These are phyloP conservation scores for Dusona sp. DNA, from an alignment of 2,888 invertebrate genomes.

Conservation along the genomic window DNA sequence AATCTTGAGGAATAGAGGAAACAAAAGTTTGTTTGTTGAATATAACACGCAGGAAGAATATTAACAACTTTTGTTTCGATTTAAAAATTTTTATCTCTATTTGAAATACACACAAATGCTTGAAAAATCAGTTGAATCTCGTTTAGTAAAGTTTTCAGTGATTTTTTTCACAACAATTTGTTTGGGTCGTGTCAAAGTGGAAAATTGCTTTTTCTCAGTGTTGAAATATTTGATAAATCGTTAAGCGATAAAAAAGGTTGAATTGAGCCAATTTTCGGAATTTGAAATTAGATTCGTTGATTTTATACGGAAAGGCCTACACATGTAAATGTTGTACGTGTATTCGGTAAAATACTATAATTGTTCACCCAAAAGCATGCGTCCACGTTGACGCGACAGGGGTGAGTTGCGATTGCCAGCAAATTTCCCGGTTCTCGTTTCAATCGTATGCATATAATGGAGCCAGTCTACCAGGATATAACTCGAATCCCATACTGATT, in stretches of 20 bases:
- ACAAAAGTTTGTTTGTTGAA: too few species aligned
- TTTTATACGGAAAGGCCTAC: not conserved
- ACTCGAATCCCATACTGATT: conserved; percentile 37
- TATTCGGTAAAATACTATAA: conserved; percentile 39
- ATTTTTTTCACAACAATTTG: too few species aligned
- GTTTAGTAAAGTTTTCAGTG: too few species aligned
- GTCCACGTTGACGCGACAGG: conserved; percentile 36
- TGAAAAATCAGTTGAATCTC: too few species aligned
- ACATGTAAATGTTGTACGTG: not conserved
- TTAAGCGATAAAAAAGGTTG: not conserved
- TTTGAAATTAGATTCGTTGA: not conserved
- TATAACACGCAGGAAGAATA: too few species aligned
- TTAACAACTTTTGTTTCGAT: too few species aligned
- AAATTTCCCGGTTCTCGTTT: conserved; percentile 28
- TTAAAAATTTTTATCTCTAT: too few species aligned
- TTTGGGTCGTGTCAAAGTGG: too few species aligned
- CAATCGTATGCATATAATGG: conserved; percentile 20
- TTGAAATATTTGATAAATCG: too few species aligned
- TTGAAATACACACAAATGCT: too few species aligned
- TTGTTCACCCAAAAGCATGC: conserved; percentile 6
- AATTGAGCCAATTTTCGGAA: not conserved
- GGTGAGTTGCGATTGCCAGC: conserved; percentile 36
- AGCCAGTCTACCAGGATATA: conserved; percentile 4
- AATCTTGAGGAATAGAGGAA: too few species aligned
- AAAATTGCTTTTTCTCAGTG: too few species aligned